Conservation (phyloP, 2,113 vertebrate genomes). For the Gambusia affinis region DNA sequence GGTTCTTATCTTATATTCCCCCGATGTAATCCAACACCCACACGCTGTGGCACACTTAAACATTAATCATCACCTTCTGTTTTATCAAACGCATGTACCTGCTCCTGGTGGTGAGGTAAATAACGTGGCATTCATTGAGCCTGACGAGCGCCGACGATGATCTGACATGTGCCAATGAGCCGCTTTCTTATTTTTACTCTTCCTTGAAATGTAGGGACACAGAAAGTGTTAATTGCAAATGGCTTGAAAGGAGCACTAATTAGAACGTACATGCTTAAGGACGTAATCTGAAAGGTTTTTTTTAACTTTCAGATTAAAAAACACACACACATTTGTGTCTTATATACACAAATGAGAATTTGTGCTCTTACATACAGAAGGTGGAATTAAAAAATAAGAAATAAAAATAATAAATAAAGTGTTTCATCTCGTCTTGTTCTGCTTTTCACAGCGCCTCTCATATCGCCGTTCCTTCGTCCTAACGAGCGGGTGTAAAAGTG, state of each 20-base stretch:
- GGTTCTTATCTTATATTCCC: background rate
- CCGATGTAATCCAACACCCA: constrained; percentile 4
- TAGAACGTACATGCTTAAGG: background rate
- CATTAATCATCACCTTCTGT: background rate
- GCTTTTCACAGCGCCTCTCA: background rate
- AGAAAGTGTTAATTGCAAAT: background rate
- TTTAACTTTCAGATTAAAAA: too few relatives aligned
- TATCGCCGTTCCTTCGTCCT: background rate
- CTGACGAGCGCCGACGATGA: background rate
- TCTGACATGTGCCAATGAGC: constrained; percentile 1
- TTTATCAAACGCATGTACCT: background rate
- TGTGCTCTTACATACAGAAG: background rate
- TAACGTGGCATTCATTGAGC: background rate
- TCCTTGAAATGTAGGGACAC: background rate
- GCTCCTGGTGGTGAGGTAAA: background rate
- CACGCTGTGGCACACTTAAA: background rate
- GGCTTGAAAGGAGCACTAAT: background rate
- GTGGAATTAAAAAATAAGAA: background rate
- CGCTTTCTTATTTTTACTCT: constrained; percentile 4
- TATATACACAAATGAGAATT: background rate
- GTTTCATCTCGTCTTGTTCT: background rate
- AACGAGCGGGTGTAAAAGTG: background rate
- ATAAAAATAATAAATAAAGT: too few relatives aligned
- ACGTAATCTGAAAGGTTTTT: background rate
- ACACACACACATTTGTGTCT: too few relatives aligned